Conservation (phyloP, 2,113 vertebrate genomes). For the Callipepla californica region DNA sequence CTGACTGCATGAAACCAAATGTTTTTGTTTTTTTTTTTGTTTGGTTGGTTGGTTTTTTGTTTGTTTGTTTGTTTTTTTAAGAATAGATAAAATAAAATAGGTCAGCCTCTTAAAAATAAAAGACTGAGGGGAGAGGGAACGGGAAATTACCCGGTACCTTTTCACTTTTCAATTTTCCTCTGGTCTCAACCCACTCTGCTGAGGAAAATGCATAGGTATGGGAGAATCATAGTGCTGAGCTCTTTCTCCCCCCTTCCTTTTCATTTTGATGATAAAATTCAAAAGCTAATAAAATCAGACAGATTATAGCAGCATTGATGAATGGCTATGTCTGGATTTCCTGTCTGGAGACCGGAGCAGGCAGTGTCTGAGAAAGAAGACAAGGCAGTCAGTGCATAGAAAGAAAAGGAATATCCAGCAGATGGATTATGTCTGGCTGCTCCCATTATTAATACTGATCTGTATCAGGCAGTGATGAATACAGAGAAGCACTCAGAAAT, state of each 20-base stretch:
- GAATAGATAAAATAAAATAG: neutral
- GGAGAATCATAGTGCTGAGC: neutral
- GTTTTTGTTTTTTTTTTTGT: neutral
- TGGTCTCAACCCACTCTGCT: neutral
- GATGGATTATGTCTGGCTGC: constrained; percentile 78
- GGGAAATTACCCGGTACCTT: neutral
- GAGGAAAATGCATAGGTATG: constrained; percentile 13
- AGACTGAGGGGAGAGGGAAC: neutral
- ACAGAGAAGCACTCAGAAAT: constrained; percentile 71
- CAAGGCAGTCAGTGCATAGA: constrained; percentile 60
- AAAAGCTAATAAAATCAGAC: constrained; percentile 82
- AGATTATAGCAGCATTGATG: constrained; percentile 79
- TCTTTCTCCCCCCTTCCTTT: neutral
- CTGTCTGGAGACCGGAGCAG: constrained; percentile 76
- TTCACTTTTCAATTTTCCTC: constrained; percentile 33
- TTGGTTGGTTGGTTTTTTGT: no score
- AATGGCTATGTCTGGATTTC: constrained; percentile 81
- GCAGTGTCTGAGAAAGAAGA: constrained; percentile 72
- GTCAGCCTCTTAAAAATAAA: neutral
- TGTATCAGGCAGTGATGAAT: constrained; percentile 77
- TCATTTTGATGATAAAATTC: constrained; percentile 78
- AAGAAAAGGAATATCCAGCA: constrained; percentile 71
- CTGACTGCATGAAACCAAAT: rapidly evolving
- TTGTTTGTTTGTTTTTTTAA: neutral
- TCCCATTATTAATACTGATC: constrained; percentile 78